phyloP scores from a whole-genome alignment of 2,113 vertebrate species.

The Callithrix jacchus region DNA sequence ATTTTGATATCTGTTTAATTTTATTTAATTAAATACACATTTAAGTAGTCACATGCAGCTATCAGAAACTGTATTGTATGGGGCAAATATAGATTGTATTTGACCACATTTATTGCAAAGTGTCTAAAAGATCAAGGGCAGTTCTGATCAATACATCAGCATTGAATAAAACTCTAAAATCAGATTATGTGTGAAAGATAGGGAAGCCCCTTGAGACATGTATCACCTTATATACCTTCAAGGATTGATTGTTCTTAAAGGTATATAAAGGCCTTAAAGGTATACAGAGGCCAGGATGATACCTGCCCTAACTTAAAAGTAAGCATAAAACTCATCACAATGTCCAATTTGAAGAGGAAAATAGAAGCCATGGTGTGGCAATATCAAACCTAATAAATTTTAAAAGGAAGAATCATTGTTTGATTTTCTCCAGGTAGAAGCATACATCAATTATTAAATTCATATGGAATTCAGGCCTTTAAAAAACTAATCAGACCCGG shows the following conservation, averaged over 20 bases:
- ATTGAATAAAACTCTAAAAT: background rate
- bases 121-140: background rate
- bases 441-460: background rate
- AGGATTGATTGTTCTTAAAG: background rate
- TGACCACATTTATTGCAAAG: background rate
- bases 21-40: background rate
- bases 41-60: background rate
- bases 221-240: background rate
- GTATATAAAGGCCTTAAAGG: background rate
- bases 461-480: background rate
- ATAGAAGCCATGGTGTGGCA: background rate
- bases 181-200: background rate
- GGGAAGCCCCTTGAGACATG: background rate
- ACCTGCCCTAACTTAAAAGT: background rate
- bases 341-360: conserved; percentile 17
- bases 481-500: background rate
- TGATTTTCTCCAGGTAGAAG: background rate
- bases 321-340: background rate
- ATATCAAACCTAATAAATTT: background rate
- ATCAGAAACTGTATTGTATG: background rate
- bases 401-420: background rate
- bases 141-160: background rate
- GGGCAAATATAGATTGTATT: background rate
- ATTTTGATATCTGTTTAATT: background rate
- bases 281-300: background rate